Conservation (phyloP, 1,140 invertebrate genomes). For the Acyrthosiphon pisum region DNA sequence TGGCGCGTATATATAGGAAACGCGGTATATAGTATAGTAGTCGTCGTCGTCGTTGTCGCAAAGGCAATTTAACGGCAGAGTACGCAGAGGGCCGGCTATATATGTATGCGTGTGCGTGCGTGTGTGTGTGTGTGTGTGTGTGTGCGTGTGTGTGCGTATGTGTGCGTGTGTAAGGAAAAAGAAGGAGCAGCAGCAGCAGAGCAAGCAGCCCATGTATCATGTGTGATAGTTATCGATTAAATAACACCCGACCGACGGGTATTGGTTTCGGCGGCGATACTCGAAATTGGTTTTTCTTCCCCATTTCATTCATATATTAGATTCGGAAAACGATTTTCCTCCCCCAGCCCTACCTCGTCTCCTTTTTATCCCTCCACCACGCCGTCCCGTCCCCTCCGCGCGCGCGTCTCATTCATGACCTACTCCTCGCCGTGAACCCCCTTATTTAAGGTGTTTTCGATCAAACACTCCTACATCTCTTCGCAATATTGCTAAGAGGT, state of each 20-base stretch:
- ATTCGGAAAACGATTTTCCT: conserved; percentile 58
- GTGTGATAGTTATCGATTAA: conserved; percentile 59
- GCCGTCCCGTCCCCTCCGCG: background rate
- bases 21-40: background rate
- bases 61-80: conserved; percentile 57
- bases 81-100: conserved; percentile 9
- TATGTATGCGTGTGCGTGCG: background rate
- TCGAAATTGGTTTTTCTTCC: conserved; percentile 59
- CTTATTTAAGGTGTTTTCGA: conserved; percentile 57
- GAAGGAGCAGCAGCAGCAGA: background rate
- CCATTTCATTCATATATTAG: conserved; percentile 59
- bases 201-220: conserved; percentile 53
- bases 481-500: conserved; percentile 57
- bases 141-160: no score
- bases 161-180: background rate
- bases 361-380: background rate
- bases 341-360: background rate
- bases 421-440: conserved; percentile 46
- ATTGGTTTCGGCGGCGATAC: conserved; percentile 58
- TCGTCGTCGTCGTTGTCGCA: conserved; percentile 36
- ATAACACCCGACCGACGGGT: conserved; percentile 58
- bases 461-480: conserved; percentile 57
- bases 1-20: background rate
- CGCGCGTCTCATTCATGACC: conserved; percentile 52
- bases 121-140: background rate